Percentiles rank a stretch among this genome's conserved stretches.
Evolutionary conservation across 2,797 vertebrate species (phyloP).

Genomic region (Pseudochirops cupreus): DNA sequence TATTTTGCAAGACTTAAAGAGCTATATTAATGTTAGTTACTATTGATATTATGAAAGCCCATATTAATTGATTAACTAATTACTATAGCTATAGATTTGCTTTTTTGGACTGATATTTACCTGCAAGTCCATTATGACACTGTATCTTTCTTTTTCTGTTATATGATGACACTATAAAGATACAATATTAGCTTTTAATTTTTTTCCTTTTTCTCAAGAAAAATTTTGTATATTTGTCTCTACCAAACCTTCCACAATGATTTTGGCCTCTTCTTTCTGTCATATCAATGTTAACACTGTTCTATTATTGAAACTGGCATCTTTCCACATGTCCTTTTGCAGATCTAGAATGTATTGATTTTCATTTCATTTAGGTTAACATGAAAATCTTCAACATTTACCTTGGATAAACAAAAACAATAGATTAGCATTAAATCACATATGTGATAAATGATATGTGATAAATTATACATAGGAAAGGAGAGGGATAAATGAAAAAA

Average conservation of each 20-base stretch:
- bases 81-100: not conserved
- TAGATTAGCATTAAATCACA: conserved; percentile 35
- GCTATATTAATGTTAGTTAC: not conserved
- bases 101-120: not conserved
- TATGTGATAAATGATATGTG: not conserved
- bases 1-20: not conserved
- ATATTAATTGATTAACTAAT: not conserved
- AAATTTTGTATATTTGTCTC: not conserved
- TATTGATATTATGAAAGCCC: not conserved
- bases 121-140: not conserved
- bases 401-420: conserved; percentile 39
- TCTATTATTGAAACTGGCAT: not conserved
- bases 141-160: not conserved
- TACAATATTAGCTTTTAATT: not conserved
- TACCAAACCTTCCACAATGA: not conserved
- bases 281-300: not conserved
- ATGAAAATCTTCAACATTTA: conserved; percentile 45
- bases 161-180: not conserved
- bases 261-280: not conserved
- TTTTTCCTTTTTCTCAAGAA: not conserved
- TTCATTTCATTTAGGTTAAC: conserved; percentile 42
- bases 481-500: not conserved
- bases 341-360: conserved; percentile 54
- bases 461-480: not conserved
- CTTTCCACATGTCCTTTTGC: conserved; percentile 36